A percentile compares a stretch with the other conserved stretches of the same genome.
Conservation (phyloP, 2,113 vertebrate genomes). For the Pogonocichla stellata region DNA sequence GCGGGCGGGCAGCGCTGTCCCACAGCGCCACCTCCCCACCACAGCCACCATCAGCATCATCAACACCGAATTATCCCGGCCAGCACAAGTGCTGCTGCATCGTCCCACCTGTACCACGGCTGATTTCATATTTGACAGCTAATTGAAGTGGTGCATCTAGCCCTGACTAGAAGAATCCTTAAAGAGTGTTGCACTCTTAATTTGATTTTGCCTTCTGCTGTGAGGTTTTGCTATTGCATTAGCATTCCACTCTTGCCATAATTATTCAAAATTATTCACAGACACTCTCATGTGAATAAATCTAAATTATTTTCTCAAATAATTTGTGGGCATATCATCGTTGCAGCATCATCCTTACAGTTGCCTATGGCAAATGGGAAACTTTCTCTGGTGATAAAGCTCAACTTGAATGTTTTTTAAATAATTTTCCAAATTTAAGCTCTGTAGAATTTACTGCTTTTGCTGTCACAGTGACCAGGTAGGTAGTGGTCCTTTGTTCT, state of each 20-base stretch:
- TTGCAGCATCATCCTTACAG: background rate
- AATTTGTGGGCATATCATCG: background rate
- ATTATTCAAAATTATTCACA: conserved; percentile 6
- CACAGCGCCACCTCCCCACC: conserved; percentile 45
- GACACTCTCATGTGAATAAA: background rate
- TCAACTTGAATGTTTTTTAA: background rate
- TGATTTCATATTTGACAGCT: background rate
- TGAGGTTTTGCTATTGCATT: background rate
- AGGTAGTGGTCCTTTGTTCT: background rate
- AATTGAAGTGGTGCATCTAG: background rate
- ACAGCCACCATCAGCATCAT: no score
- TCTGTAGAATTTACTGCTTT: background rate
- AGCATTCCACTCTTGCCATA: background rate
- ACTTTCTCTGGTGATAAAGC: background rate
- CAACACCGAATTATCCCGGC: background rate
- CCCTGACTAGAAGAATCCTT: background rate
- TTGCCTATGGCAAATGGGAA: background rate
- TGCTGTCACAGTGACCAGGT: background rate
- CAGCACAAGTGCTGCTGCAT: background rate
- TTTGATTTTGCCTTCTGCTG: background rate
- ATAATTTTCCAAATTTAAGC: background rate
- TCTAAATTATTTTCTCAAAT: background rate
- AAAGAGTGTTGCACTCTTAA: background rate
- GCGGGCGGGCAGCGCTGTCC: background rate
- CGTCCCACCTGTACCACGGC: background rate